Evolutionary conservation across 1,140 invertebrate genomes (phyloP).

Genomic region (Drosophila nebulosa): DNA sequence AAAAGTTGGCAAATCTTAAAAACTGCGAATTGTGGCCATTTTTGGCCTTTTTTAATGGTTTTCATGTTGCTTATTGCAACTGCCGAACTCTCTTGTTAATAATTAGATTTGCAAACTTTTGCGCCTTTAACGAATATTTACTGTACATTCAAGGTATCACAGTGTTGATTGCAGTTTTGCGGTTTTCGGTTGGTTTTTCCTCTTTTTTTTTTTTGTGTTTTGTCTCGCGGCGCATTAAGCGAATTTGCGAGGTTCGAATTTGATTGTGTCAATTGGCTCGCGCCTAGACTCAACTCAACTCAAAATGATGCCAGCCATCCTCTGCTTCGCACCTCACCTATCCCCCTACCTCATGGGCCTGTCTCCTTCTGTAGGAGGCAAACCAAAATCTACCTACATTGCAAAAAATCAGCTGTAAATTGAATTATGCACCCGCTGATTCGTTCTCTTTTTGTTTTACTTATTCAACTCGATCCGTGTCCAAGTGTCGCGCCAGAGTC

Average conservation of each 20-base stretch:
- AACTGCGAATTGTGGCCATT: too few species aligned
- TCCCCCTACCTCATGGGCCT: neutral
- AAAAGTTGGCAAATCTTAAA: too few species aligned
- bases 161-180: conserved; percentile 57
- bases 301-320: conserved; percentile 29
- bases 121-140: too few species aligned
- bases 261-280: conserved; percentile 77
- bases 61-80: too few species aligned
- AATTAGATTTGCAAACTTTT: neutral
- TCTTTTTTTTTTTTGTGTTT: conserved; percentile 31
- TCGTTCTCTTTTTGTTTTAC: conserved; percentile 21
- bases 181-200: conserved; percentile 20
- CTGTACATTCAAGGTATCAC: conserved; percentile 7
- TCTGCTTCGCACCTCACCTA: neutral
- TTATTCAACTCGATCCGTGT: conserved; percentile 59
- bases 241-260: conserved; percentile 59
- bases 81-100: too few species aligned
- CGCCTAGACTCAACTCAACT: conserved; percentile 53
- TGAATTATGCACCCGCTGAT: conserved; percentile 52
- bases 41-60: too few species aligned
- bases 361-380: neutral
- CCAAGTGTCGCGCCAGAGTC: conserved; percentile 25
- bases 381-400: conserved; percentile 16
- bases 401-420: conserved; percentile 53
- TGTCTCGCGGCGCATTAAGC: conserved; percentile 64